Evolutionary conservation across 2,113 vertebrate genomes (phyloP).

Genomic region (Probosciger aterrimus): DNA sequence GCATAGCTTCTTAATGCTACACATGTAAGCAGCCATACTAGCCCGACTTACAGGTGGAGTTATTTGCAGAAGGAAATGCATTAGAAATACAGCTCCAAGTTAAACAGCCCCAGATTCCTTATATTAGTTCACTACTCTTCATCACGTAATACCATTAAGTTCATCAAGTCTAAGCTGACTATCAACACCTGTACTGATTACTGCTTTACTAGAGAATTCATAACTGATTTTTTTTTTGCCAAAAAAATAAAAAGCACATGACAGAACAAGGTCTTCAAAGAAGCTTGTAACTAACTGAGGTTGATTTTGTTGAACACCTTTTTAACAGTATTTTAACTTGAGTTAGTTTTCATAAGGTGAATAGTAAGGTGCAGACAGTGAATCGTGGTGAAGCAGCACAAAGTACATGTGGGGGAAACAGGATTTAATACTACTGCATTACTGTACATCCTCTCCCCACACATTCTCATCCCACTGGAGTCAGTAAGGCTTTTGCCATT

Average conservation of each 20-base stretch:
- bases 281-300: background rate
- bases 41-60: no score
- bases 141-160: background rate
- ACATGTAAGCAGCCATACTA: background rate
- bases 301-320: background rate
- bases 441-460: background rate
- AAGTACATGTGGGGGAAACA: background rate
- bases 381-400: background rate
- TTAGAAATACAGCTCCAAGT: background rate
- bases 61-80: background rate
- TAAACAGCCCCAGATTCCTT: background rate
- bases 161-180: background rate
- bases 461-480: background rate
- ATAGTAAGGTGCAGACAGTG: background rate
- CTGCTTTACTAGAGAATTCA: background rate
- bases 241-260: background rate
- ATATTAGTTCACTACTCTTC: background rate
- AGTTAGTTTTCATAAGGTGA: background rate
- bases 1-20: fast-evolving
- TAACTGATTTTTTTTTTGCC: background rate
- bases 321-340: background rate
- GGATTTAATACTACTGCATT: background rate
- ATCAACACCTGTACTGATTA: background rate
- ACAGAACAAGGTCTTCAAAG: background rate
- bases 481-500: background rate